Evolutionary conservation across 2,888 invertebrate genomes (phyloP).

Genomic region (Drosophila pseudotakahashii): DNA sequence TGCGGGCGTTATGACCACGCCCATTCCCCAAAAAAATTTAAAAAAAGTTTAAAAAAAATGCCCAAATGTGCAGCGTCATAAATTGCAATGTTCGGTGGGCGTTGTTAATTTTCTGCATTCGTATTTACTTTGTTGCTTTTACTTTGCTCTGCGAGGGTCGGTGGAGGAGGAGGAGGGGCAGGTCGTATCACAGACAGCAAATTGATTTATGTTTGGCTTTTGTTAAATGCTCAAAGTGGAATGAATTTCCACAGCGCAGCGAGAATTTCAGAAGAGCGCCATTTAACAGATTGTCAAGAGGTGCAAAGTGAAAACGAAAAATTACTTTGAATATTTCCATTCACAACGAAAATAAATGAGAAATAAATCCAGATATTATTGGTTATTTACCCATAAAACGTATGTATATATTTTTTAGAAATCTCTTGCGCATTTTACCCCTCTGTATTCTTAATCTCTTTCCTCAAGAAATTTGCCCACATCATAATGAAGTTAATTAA

Average conservation of each 20-base stretch:
- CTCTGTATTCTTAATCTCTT: neutral
- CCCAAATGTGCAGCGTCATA: conserved; percentile 63
- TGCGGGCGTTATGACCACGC: conserved; percentile 60
- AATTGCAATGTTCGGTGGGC: conserved; percentile 72
- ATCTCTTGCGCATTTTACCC: neutral
- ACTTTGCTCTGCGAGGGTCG: conserved; percentile 19
- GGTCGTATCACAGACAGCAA: conserved; percentile 60
- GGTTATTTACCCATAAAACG: conserved; percentile 9
- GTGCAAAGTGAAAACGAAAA: conserved; percentile 51
- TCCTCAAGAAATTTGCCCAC: conserved; percentile 48
- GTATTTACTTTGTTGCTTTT: conserved; percentile 73
- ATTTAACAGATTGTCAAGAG: conserved; percentile 50
- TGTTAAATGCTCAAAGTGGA: conserved; percentile 71
- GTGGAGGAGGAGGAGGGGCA: conserved; percentile 6
- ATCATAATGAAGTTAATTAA: conserved; percentile 69
- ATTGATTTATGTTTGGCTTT: conserved; percentile 78
- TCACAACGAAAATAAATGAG: conserved; percentile 10
- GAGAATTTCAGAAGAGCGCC: conserved; percentile 60
- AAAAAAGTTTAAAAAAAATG: conserved; percentile 21
- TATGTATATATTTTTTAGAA: neutral
- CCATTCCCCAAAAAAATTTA: conserved; percentile 28
- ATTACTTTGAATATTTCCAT: conserved; percentile 12
- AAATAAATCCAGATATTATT: conserved; percentile 15
- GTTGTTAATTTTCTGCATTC: conserved; percentile 68
- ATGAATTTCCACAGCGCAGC: conserved; percentile 65